Evolutionary conservation across 2,888 invertebrate genomes (phyloP).

Genomic region (Chymomyza procnemis): DNA sequence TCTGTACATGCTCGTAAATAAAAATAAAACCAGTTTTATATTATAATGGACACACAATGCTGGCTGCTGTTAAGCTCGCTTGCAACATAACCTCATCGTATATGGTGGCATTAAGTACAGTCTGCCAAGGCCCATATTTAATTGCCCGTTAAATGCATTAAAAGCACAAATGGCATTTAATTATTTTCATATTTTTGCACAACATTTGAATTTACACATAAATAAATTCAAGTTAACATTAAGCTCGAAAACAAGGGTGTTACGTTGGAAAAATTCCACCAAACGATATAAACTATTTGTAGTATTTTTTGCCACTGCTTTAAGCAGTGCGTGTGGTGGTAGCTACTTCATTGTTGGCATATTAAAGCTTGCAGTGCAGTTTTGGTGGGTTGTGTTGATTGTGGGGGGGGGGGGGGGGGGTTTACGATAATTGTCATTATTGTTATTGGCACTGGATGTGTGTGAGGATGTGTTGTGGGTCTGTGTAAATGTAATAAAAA

Average conservation of each 20-base stretch:
- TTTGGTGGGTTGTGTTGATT: conserved; percentile 31
- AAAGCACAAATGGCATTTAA: conserved; percentile 22
- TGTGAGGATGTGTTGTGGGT: not conserved
- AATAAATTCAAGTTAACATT: conserved; percentile 33
- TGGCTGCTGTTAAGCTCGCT: not conserved
- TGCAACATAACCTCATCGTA: not conserved
- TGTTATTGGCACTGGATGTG: conserved; percentile 24
- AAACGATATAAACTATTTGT: not conserved
- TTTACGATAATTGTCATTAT: conserved; percentile 58
- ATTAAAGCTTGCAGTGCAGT: conserved; percentile 34
- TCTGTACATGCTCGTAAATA: not conserved
- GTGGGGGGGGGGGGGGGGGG: not conserved
- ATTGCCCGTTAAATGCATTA: conserved; percentile 45
- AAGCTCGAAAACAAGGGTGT: conserved; percentile 17
- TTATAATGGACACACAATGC: not conserved
- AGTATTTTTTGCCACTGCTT: not conserved
- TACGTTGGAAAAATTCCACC: not conserved
- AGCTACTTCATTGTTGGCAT: conserved; percentile 62
- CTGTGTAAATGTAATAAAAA: conserved; percentile 47
- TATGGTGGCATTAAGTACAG: not conserved
- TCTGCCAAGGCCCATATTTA: conserved; percentile 10
- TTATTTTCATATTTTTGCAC: conserved; percentile 29
- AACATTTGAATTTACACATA: conserved; percentile 41
- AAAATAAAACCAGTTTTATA: not conserved
- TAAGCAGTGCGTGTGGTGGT: conserved; percentile 41